phyloP scores from a whole-genome alignment of 1,140 invertebrate genomes.

The Apis florea region DNA sequence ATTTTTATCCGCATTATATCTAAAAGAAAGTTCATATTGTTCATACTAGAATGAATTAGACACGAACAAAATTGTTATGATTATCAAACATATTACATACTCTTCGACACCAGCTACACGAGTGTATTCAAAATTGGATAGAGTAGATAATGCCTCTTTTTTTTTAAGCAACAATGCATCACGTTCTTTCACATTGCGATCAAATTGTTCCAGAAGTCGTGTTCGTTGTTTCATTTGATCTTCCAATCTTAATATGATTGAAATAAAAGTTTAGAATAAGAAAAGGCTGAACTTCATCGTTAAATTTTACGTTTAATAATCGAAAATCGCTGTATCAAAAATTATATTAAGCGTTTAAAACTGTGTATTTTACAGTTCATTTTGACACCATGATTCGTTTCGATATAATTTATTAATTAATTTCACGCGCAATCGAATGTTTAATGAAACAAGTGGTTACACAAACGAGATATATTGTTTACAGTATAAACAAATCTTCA shows the following conservation, averaged over 20 bases:
- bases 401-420: too few species aligned
- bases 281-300: not conserved
- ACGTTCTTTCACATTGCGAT: conserved; percentile 78
- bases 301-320: too few species aligned
- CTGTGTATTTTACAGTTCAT: too few species aligned
- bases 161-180: conserved; percentile 80
- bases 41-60: not conserved
- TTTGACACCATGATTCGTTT: too few species aligned
- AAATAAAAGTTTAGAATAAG: not conserved
- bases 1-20: conserved; percentile 80
- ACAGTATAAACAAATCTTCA: too few species aligned
- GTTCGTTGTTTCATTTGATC: conserved; percentile 77
- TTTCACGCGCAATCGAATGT: too few species aligned
- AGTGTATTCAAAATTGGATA: conserved; percentile 81
- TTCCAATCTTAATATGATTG: conserved; percentile 80
- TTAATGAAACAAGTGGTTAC: too few species aligned
- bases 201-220: conserved; percentile 79
- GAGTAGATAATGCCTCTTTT: conserved; percentile 81
- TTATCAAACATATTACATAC: conserved; percentile 37
- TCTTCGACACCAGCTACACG: conserved; percentile 71
- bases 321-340: too few species aligned
- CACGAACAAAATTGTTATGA: too few species aligned
- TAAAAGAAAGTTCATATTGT: conserved; percentile 49
- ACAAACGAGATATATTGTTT: too few species aligned
- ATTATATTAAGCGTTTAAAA: too few species aligned